Evolutionary conservation across 2,888 invertebrate species (phyloP).

Genomic region (Andrena hattorfiana): DNA sequence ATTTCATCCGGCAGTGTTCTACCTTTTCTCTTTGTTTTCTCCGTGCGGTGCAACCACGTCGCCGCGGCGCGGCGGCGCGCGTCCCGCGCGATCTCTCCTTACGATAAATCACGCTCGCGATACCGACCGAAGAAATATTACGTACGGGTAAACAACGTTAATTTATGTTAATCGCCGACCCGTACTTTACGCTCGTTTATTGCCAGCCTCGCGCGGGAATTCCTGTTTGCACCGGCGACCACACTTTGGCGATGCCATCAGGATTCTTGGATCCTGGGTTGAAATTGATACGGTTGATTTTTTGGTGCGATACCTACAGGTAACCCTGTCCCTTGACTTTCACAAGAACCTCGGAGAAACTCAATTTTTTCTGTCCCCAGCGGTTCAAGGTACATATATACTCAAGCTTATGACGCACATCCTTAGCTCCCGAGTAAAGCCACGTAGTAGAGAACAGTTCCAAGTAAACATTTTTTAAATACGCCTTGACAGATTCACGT

Average conservation of each 20-base stretch:
- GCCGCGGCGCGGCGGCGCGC: constrained; percentile 15
- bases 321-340: constrained; percentile 7
- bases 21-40: constrained; percentile 50
- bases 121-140: constrained; percentile 52
- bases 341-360: background rate
- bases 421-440: too few relatives aligned
- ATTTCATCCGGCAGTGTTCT: constrained; percentile 54
- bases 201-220: constrained; percentile 30
- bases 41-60: background rate
- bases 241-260: constrained; percentile 20
- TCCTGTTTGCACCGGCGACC: constrained; percentile 35
- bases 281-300: constrained; percentile 10
- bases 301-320: constrained; percentile 9
- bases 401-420: background rate
- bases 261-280: background rate
- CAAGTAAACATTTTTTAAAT: too few relatives aligned
- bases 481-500: too few relatives aligned
- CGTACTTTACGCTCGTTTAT: constrained; percentile 53
- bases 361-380: background rate
- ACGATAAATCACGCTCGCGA: constrained; percentile 60
- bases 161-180: constrained; percentile 56
- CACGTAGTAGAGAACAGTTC: too few relatives aligned
- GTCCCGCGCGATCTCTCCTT: constrained; percentile 40
- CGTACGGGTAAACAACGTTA: constrained; percentile 57
- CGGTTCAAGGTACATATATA: background rate